Evolutionary conservation across 2,797 vertebrate species (phyloP), one percentile per base, ranked within the genome.

Genomic region (Fistularia tabacaria): DNA sequence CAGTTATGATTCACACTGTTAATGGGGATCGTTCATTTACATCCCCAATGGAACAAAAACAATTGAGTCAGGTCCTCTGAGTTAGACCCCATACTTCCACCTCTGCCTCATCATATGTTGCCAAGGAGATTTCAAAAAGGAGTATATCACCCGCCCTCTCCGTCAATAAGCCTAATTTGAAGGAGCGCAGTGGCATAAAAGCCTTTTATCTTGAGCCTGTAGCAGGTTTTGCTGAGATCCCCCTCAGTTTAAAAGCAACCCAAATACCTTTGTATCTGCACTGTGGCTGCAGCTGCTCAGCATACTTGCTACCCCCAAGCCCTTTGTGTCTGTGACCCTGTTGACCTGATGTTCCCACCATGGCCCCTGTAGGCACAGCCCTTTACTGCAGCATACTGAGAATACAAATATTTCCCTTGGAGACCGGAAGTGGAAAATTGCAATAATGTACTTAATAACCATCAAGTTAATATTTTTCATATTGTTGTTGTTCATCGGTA

Each of bases 271-370:
- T 76, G 69, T 74, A 63, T 73, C 57, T 62, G 49, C 62, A 42
- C 69, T 57, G 8, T 45, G 49, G 51, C 64, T 66, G 53, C 70
- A 73, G 73, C 79, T 85, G 76, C 68, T 75, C 67, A 7, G 43
- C 48, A 49, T 65, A 15, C 60, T 46, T 14, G 7, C 62, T 56
- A 25, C 63, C 59, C 70, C 58, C 56, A 56, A 70, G 54, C 55
- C 63, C 59, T 84, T 84, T 86, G 81, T 81, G 56, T 45, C 60
- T 36, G 25, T 81, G 82, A 85, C 77, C 77, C 67, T 7, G 10
- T 48, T 74, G 82, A 85, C 77, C 83, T 72, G 66, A 61, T 73
- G 68, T 85, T 83, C 78, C 75, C 76, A 69, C 64, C 49, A 10
- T 64, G 61, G 71, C 54, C 62, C 71, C 81, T 37, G 45, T 54